Conservation (phyloP, 2,113 vertebrate genomes). For the Burhinus bistriatus region DNA sequence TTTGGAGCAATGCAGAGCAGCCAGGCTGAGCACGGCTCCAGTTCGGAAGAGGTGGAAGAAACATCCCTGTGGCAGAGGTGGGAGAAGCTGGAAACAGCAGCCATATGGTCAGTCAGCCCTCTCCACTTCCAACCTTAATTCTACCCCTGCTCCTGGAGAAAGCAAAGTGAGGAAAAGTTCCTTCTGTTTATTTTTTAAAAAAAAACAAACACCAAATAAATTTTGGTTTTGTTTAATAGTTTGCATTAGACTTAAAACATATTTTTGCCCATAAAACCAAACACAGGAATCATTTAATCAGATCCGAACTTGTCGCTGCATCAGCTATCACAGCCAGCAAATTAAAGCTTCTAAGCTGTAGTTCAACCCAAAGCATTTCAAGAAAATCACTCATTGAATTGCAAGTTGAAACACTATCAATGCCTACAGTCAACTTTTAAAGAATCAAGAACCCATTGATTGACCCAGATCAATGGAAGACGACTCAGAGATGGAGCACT, state of each 20-base stretch:
- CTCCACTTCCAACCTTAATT: background rate
- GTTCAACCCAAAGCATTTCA: background rate
- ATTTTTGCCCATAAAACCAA: background rate
- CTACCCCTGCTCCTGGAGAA: background rate
- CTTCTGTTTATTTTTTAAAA: background rate
- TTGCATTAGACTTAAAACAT: background rate
- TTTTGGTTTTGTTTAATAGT: background rate
- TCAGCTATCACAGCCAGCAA: background rate
- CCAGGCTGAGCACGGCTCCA: background rate
- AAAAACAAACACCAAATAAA: background rate
- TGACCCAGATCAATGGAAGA: background rate
- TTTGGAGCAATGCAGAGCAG: background rate
- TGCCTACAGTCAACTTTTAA: background rate
- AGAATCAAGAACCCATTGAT: background rate
- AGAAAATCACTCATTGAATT: background rate
- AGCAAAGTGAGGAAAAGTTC: background rate
- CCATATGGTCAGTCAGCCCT: background rate
- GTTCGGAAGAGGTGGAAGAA: background rate
- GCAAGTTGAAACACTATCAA: background rate
- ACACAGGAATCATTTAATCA: background rate
- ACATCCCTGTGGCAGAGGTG: background rate
- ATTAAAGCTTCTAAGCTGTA: background rate
- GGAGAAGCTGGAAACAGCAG: background rate
- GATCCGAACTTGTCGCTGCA: background rate
- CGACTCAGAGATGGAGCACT: background rate